phyloP scores from a whole-genome alignment of 2,888 invertebrate genomes.

The Mesoligia furuncula region DNA sequence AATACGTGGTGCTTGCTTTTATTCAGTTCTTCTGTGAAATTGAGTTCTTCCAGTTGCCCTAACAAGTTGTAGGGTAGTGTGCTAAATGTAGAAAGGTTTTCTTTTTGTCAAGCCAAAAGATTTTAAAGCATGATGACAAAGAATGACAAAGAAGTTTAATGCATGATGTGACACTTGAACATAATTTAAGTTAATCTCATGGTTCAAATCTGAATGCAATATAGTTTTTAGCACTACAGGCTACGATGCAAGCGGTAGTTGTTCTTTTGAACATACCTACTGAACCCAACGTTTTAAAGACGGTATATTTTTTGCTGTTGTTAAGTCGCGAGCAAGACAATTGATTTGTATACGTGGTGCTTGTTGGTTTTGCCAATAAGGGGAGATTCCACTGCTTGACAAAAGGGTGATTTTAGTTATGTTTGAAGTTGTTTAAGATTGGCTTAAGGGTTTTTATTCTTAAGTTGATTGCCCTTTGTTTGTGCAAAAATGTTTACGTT shows the following conservation, averaged over 20 bases:
- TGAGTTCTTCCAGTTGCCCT: neutral
- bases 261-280: slow-evolving; percentile 1
- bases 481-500: slow-evolving; percentile 26
- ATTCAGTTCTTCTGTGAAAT: neutral
- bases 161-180: neutral
- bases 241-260: neutral
- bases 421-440: slow-evolving; percentile 56
- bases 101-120: too few species aligned
- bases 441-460: slow-evolving; percentile 41
- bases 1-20: neutral
- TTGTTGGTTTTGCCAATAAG: slow-evolving; percentile 83
- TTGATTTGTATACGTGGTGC: slow-evolving; percentile 81
- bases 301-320: slow-evolving; percentile 7
- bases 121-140: neutral
- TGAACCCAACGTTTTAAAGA: slow-evolving; percentile 29
- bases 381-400: slow-evolving; percentile 78
- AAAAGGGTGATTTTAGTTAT: slow-evolving; percentile 55
- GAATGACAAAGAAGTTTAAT: too few species aligned
- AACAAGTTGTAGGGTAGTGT: neutral
- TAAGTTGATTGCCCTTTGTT: slow-evolving; percentile 52
- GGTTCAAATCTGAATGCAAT: neutral
- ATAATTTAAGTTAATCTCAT: neutral
- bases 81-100: neutral
- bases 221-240: neutral
- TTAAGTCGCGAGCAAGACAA: slow-evolving; percentile 72